These are phyloP conservation scores for Crocuta crocuta DNA, from an alignment of 2,113 vertebrate species.

Conservation along the genomic window DNA sequence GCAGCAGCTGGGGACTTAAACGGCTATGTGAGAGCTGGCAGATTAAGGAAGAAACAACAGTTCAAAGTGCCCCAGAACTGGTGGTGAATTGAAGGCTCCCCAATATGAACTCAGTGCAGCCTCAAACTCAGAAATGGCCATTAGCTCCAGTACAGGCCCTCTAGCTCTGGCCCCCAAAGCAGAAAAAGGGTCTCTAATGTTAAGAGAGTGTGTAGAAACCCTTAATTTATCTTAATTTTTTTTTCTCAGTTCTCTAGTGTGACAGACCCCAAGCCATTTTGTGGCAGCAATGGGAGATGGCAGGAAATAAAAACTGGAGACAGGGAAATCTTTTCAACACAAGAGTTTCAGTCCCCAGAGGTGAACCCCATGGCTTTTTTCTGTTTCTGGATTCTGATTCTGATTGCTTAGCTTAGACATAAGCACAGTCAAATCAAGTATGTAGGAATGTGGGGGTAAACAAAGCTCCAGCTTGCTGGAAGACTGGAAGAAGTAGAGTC, in stretches of 20 bases:
- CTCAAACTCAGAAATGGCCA: background rate
- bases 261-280: background rate
- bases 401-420: background rate
- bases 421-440: background rate
- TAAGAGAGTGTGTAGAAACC: background rate
- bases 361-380: background rate
- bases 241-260: background rate
- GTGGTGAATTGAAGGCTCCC: too few species aligned
- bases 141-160: background rate
- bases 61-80: background rate
- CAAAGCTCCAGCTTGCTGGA: background rate
- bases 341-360: too few species aligned
- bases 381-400: background rate
- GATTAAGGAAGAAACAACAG: background rate
- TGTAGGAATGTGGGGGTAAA: background rate
- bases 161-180: background rate
- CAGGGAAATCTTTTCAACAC: background rate
- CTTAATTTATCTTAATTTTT: background rate
- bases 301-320: background rate
- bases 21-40: background rate
- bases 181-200: background rate
- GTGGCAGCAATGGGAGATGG: background rate
- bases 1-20: background rate
- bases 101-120: rapidly evolving
- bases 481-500: background rate